Base-by-base conservation (phyloP, 1,140 invertebrate species). In the Drosophila guanche region DNA sequence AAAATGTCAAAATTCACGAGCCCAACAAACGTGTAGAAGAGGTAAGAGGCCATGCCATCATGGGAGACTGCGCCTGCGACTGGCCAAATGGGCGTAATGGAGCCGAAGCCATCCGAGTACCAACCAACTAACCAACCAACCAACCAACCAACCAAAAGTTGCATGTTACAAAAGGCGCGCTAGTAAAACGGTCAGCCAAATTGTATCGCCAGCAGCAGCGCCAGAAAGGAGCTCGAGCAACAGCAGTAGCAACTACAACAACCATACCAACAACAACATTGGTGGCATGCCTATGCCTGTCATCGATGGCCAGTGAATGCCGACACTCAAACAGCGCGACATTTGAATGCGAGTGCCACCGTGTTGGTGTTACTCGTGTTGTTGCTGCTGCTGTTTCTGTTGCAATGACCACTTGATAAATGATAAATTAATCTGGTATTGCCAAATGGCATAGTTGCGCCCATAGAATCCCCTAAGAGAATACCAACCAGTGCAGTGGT, bases 391-490 rank as follows among this genome's bases (percentile, higher is more conserved):
- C 61, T 79, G 63, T 56, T 60, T 70, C 70, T 79, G 57, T 66
- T 62, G 77, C 78, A 72, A 61, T 76, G 80, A 76, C 76, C 76
- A 76, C 72, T 85, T 85, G 81, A 85, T 86, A 85, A 85, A 85
- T 81, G 81, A 80, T 86, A 80, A 86, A 85, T 86, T 86, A 86
- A 85, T 85, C 86, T 81, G 80, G 68, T 65, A 76, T 85, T 85
- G 77, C 80, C 81, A 76, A 84, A 84, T 68, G 50, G 67, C 56
- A 47, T 37, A 48, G 58, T 43, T 57, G 56, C 56, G 50, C 20
- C 16, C 58, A 60, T 46, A 67, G 46, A 67, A 59, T 62, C 65
- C 60, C 60, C 69, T 62, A 73, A 27, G 42, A 60, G 25, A 61
- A 46, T 73, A 55, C 68, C 43, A 50, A 62, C 14, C 56, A 48